These are phyloP conservation scores for Pelecanoides urinatrix DNA, from an alignment of 2,113 vertebrate genomes.

Conservation along the genomic window DNA sequence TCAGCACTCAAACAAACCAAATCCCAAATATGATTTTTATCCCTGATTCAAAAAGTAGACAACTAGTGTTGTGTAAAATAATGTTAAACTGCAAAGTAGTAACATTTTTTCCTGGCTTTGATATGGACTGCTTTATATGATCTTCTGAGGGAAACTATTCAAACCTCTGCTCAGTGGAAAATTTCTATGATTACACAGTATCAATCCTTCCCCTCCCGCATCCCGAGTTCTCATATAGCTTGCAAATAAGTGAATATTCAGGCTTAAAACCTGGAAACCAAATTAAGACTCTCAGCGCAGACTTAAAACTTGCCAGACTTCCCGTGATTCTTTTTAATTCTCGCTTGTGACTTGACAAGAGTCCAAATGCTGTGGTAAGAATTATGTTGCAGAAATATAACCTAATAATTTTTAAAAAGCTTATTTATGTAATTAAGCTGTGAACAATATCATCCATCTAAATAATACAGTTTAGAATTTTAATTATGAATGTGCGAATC, in stretches of 20 bases:
- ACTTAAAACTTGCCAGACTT: slow-evolving; percentile 17
- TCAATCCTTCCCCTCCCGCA: fast-evolving
- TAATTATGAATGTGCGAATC: background rate
- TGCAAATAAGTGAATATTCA: background rate
- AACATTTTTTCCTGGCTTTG: background rate
- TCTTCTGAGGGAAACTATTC: background rate
- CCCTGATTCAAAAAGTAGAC: background rate
- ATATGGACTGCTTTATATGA: background rate
- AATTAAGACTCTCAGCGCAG: background rate
- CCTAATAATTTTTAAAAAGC: background rate
- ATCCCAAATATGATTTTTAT: background rate
- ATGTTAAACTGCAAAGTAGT: background rate
- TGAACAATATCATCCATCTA: background rate
- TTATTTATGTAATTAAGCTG: background rate
- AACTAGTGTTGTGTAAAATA: background rate
- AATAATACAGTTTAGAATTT: background rate
- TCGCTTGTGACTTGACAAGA: background rate
- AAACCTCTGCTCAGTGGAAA: background rate
- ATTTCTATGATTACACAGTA: background rate
- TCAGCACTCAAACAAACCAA: background rate
- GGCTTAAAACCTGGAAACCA: slow-evolving; percentile 1
- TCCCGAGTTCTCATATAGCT: background rate
- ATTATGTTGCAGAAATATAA: background rate
- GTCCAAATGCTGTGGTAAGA: slow-evolving; percentile 1
- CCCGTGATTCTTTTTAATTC: background rate